Percentiles rank a stretch among this genome's conserved stretches.
Evolutionary conservation across 2,113 vertebrate genomes (phyloP).

Genomic region (Platysteira castanea): DNA sequence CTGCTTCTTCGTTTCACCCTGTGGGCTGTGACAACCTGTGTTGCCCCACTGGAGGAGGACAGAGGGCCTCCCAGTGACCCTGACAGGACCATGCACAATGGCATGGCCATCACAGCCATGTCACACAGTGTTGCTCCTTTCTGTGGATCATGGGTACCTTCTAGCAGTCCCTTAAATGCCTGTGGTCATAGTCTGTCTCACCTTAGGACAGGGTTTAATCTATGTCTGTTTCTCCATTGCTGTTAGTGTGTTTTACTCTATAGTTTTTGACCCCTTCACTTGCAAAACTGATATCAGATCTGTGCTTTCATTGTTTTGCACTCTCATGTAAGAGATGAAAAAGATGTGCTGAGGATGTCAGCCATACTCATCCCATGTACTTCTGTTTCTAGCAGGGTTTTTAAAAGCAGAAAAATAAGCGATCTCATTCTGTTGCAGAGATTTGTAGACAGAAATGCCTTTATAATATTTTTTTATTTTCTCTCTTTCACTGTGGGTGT

Average conservation of each 20-base stretch:
- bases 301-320: neutral
- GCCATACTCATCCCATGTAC: accelerated
- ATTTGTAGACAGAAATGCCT: neutral
- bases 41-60: neutral
- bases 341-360: neutral
- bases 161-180: neutral
- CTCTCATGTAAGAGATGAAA: neutral
- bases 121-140: neutral
- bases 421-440: neutral
- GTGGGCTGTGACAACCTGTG: accelerated
- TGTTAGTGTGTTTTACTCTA: neutral
- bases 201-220: neutral
- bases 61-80: accelerated
- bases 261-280: neutral
- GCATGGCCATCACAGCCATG: accelerated
- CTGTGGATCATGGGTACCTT: neutral
- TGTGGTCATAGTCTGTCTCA: neutral
- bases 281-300: neutral
- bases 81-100: accelerated
- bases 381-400: neutral
- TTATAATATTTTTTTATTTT: neutral
- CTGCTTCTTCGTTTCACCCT: neutral
- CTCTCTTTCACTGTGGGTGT: neutral
- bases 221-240: neutral
- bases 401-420: neutral